These are phyloP conservation scores for Habrosyne pyritoides DNA, from an alignment of 2,888 invertebrate species.

Conservation along the genomic window DNA sequence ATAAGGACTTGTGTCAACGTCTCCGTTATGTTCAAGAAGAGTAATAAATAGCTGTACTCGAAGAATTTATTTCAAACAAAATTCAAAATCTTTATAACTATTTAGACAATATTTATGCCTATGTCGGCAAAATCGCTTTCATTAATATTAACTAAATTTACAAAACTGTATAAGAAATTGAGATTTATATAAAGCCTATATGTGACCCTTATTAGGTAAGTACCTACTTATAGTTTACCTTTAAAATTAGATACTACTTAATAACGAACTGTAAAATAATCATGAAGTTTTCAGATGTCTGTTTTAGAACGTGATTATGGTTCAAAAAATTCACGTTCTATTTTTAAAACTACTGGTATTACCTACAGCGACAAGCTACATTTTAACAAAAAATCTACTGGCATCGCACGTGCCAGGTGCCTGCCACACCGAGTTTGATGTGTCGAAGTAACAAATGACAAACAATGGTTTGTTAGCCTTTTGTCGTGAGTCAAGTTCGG, in stretches of 20 bases:
- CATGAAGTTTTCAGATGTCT: too few relatives aligned
- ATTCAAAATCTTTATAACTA: not conserved
- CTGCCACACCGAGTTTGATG: slow-evolving; percentile 29
- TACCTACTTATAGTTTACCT: too few relatives aligned
- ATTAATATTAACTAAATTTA: not conserved
- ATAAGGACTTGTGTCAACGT: not conserved
- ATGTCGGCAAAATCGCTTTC: not conserved
- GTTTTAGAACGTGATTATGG: too few relatives aligned
- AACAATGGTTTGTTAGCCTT: slow-evolving; percentile 77
- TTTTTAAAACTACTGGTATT: too few relatives aligned
- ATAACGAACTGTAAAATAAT: too few relatives aligned
- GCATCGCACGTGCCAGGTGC: slow-evolving; percentile 30
- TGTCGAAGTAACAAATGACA: slow-evolving; percentile 48
- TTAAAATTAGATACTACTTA: too few relatives aligned
- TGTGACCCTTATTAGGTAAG: too few relatives aligned
- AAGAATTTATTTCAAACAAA: not conserved
- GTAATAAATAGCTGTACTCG: not conserved
- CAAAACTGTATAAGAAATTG: too few relatives aligned
- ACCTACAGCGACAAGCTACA: not conserved
- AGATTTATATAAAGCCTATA: too few relatives aligned
- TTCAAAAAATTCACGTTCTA: too few relatives aligned
- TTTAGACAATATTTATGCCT: not conserved
- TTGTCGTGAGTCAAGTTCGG: slow-evolving; percentile 69
- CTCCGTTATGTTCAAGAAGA: not conserved
- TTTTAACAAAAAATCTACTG: slow-evolving; percentile 6